These are phyloP conservation scores for Plodia interpunctella DNA, from an alignment of 1,140 invertebrate species.

Conservation along the genomic window DNA sequence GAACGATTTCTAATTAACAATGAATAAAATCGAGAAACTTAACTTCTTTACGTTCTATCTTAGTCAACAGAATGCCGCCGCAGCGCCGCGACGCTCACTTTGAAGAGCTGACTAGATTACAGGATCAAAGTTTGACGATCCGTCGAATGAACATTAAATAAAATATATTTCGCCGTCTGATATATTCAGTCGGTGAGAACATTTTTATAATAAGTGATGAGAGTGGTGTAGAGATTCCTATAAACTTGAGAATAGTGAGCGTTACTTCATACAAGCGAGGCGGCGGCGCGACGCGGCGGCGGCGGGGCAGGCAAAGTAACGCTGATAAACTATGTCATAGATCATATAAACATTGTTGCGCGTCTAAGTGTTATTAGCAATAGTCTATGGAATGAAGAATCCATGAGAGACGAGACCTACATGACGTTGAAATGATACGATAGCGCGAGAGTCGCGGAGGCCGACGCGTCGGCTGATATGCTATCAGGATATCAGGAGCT, in stretches of 20 bases:
- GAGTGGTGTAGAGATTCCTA: not conserved
- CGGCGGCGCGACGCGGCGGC: conserved; percentile 6
- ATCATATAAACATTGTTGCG: conserved; percentile 16
- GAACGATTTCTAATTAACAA: conserved; percentile 26
- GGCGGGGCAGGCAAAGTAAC: conserved; percentile 7
- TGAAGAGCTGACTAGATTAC: not conserved
- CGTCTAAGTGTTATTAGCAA: conserved; percentile 16
- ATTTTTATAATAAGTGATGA: not conserved
- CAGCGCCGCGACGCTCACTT: not conserved
- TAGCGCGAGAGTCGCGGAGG: conserved; percentile 1
- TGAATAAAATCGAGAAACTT: conserved; percentile 42
- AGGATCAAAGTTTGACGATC: not conserved
- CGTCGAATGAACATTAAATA: too few species aligned
- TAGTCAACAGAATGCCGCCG: conserved; percentile 1
- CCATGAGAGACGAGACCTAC: conserved; percentile 15
- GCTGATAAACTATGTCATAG: conserved; percentile 15
- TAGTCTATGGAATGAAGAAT: conserved; percentile 11
- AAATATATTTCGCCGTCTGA: too few species aligned
- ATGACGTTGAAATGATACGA: conserved; percentile 15
- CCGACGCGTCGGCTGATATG: conserved; percentile 41
- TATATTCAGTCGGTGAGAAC: too few species aligned
- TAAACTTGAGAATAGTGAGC: too few species aligned
- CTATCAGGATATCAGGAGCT: conserved; percentile 30
- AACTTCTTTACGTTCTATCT: conserved; percentile 18
- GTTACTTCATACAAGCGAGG: not conserved